phyloP scores from a whole-genome alignment of 53 echinoderm and acorn worm genomes.

The Patiria pectinifera region DNA sequence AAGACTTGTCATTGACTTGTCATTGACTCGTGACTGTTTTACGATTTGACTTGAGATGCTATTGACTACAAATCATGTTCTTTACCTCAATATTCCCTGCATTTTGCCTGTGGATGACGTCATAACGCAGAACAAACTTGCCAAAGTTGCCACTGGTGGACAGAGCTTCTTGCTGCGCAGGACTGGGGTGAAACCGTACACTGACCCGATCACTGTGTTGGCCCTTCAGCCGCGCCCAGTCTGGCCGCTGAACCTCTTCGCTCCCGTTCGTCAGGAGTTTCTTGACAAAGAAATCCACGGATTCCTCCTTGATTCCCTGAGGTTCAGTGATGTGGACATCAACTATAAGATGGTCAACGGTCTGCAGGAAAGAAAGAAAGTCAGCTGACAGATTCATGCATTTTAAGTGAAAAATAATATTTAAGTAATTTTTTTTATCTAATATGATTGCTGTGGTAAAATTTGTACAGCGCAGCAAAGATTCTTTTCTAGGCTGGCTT shows the following conservation, averaged over 20 bases:
- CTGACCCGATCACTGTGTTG: not conserved
- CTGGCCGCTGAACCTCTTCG: not conserved
- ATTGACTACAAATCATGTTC: not conserved
- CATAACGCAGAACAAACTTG: slow-evolving; percentile 70
- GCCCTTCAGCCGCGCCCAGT: slow-evolving; percentile 12
- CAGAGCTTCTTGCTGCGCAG: slow-evolving; percentile 31
- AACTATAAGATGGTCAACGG: slow-evolving; percentile 60
- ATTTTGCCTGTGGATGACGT: slow-evolving; percentile 51
- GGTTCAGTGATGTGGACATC: slow-evolving; percentile 66
- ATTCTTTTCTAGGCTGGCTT: too few species aligned
- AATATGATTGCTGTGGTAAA: too few species aligned
- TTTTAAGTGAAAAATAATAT: too few species aligned
- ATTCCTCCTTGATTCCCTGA: slow-evolving; percentile 58
- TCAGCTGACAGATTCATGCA: not conserved
- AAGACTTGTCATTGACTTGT: too few species aligned
- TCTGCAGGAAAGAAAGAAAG: slow-evolving; percentile 3
- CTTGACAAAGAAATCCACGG: slow-evolving; percentile 34
- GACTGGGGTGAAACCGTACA: slow-evolving; percentile 50
- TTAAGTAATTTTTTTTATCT: too few species aligned
- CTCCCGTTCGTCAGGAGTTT: not conserved
- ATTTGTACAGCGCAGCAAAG: too few species aligned
- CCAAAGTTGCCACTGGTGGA: slow-evolving; percentile 64
- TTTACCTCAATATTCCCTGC: slow-evolving; percentile 74
- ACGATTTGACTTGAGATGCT: not conserved
- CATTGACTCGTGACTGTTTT: not conserved